Evolutionary conservation across 2,797 vertebrate species (phyloP), one percentile per base, ranked within the genome.

Genomic region (Pteropus rufus): DNA sequence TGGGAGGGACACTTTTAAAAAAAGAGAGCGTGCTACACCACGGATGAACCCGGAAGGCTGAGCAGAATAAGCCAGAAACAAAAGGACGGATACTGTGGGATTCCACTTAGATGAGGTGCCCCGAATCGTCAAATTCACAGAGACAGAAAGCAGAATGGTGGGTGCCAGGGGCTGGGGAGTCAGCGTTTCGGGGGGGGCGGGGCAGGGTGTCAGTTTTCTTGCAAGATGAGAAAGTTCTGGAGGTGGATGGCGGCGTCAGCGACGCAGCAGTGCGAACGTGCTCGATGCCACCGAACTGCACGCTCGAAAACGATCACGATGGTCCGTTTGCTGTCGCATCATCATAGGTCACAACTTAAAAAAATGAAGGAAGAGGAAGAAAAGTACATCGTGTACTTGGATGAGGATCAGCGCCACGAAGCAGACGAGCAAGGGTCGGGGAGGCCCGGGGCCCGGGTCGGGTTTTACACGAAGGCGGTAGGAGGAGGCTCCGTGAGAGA

Each of bases 211-310:
- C 84, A 21, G 21, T n/a, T 41, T 44, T n/a, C 49, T 44, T 16
- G 52, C 52, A 72, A 49, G 58, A 36, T 31, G n/a, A 49, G 31
- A 26, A n/a, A 7, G 44, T 34, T 62, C 49, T 73, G 82, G 84
- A 67, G 8, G 10, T 5, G n/a, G 76, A 19, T 2, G 11, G 46
- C 7, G 34, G 65, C 12, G 36, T 34, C 4, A 46, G 56, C 9
- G 5, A 23, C 41, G n/a, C 14, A 11, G 0, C 62, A 15, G 0
- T 1, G 10, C 1, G 24, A 54, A 21, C 19, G 23, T 36, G 1
- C 41, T 29, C n/a, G 4, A 5, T 9, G 23, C 79, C 26, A 4
- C 5, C 0, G 10, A 15, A 7, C n/a, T 1, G 1, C 1, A 10
- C 31, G 15, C 52, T 83, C 18, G 2, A 23, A 52, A 58, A 4